Evolutionary conservation across 2,797 vertebrate species (phyloP).

Genomic region (Enteromius argenteus): DNA sequence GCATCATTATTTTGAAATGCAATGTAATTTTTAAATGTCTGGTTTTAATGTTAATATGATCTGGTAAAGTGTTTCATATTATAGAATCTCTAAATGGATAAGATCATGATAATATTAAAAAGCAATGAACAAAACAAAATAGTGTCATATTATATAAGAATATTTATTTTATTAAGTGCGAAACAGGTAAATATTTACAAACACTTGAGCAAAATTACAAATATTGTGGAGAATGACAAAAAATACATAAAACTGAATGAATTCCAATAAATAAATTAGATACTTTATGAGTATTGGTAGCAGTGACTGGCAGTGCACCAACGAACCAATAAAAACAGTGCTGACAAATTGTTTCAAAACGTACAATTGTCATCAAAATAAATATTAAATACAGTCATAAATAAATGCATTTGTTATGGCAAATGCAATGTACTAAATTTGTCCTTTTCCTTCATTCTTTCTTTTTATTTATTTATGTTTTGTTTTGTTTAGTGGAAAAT

Average conservation of each 20-base stretch:
- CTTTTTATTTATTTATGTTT: constrained; percentile 22
- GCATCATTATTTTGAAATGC: background rate
- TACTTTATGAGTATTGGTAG: constrained; percentile 71
- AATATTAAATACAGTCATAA: constrained; percentile 88
- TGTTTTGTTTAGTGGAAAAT: constrained; percentile 64
- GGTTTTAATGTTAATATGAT: background rate
- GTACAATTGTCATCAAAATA: constrained; percentile 77
- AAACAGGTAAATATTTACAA: constrained; percentile 84
- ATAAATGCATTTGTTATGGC: constrained; percentile 76
- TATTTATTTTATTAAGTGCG: constrained; percentile 88
- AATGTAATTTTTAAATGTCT: background rate
- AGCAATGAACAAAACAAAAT: constrained; percentile 62
- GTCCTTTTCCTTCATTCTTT: constrained; percentile 28
- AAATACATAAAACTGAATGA: constrained; percentile 73
- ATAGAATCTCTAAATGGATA: background rate
- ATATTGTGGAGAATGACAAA: constrained; percentile 66
- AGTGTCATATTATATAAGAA: constrained; percentile 84
- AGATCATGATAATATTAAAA: background rate
- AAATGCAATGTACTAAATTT: constrained; percentile 56
- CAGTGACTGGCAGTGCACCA: constrained; percentile 70
- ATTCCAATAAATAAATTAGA: constrained; percentile 84
- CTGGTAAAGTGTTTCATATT: background rate
- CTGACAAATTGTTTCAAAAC: constrained; percentile 71
- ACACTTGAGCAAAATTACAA: constrained; percentile 71
- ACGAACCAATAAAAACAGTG: constrained; percentile 71